These are phyloP conservation scores for Vanacampus margaritifer DNA, from an alignment of 2,113 vertebrate genomes.

Conservation along the genomic window DNA sequence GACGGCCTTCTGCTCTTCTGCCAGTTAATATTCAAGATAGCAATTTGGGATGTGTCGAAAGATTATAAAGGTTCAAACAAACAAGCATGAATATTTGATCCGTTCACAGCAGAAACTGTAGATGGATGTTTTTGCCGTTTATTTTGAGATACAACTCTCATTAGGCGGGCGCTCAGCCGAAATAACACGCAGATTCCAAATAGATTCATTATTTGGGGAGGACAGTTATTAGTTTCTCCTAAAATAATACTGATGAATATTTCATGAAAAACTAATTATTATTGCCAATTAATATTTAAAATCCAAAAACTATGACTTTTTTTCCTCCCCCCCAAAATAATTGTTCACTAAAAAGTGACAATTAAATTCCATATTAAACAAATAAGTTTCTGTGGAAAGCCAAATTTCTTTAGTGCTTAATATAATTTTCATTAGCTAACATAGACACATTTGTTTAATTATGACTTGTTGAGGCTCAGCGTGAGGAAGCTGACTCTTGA, in stretches of 20 bases:
- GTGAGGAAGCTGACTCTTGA: slow-evolving; percentile 60
- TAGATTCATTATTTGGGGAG: slow-evolving; percentile 34
- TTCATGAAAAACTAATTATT: slow-evolving; percentile 42
- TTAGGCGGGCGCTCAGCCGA: slow-evolving; percentile 41
- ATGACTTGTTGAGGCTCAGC: slow-evolving; percentile 69
- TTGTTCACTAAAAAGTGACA: slow-evolving; percentile 28
- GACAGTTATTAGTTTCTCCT: slow-evolving; percentile 24
- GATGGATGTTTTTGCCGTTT: slow-evolving; percentile 34
- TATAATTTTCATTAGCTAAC: slow-evolving; percentile 29
- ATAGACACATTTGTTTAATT: slow-evolving; percentile 68
- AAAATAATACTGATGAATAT: slow-evolving; percentile 44
- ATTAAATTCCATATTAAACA: slow-evolving; percentile 34
- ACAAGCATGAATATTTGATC: slow-evolving; percentile 56
- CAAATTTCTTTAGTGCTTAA: slow-evolving; percentile 8
- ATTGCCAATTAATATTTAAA: slow-evolving; percentile 36
- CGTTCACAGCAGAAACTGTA: slow-evolving; percentile 39
- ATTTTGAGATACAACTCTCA: slow-evolving; percentile 49
- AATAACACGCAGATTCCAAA: slow-evolving; percentile 37
- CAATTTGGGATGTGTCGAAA: slow-evolving; percentile 42
- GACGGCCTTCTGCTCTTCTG: slow-evolving; percentile 33
- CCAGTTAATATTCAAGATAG: slow-evolving; percentile 24
- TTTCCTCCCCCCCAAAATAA: slow-evolving; percentile 15
- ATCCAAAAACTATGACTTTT: slow-evolving; percentile 34
- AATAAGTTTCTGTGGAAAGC: slow-evolving; percentile 11
- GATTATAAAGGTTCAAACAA: slow-evolving; percentile 27